A percentile compares a stretch with the other conserved stretches of the same genome.
These are phyloP conservation scores for Tipula unca DNA, from an alignment of 2,888 invertebrate genomes.

Conservation along the genomic window DNA sequence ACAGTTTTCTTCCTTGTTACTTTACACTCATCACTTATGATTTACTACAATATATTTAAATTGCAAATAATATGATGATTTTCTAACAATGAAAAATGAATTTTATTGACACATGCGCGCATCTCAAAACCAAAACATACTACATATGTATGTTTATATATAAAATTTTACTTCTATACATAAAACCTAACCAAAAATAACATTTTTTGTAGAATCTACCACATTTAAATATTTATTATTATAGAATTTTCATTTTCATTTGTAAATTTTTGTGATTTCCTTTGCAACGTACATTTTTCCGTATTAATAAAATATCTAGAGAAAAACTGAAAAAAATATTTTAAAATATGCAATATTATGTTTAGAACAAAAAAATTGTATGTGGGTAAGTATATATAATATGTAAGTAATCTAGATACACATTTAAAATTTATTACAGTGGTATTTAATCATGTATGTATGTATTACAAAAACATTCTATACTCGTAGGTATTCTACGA, in stretches of 20 bases:
- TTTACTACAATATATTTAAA: neutral
- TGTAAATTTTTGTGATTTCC: neutral
- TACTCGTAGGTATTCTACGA: neutral
- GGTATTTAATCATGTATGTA: neutral
- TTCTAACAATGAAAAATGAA: neutral
- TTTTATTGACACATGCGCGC: neutral
- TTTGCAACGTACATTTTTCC: neutral
- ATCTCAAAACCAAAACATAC: neutral
- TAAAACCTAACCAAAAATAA: neutral
- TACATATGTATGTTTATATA: no score
- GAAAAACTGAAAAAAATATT: neutral
- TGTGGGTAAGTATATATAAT: no score
- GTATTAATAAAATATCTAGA: neutral
- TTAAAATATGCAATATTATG: conserved; percentile 3
- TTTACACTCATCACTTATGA: neutral
- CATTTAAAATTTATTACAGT: neutral
- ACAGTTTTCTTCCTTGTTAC: neutral
- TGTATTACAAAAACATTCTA: neutral
- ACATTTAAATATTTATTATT: neutral
- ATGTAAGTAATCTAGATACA: no score
- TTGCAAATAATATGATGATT: neutral
- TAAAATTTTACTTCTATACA: neutral
- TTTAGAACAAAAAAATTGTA: neutral
- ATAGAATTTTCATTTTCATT: neutral
- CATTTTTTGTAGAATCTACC: neutral